Evolutionary conservation across 2,888 invertebrate species (phyloP).

Genomic region (Drosophila neotestacea): DNA sequence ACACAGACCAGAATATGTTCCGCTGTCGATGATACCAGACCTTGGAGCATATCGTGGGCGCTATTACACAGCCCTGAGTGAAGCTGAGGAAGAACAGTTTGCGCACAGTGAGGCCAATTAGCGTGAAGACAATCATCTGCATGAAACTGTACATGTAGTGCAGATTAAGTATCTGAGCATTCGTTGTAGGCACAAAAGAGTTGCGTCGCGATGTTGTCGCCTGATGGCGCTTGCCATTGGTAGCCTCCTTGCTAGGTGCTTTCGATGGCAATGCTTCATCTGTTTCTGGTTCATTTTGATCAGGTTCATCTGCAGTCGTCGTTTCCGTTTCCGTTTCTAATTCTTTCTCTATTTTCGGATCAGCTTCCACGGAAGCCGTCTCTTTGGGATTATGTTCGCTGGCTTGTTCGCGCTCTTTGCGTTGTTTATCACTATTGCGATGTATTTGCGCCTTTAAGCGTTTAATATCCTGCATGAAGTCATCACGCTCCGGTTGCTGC

Average conservation of each 20-base stretch:
- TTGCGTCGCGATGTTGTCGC: conserved; percentile 32
- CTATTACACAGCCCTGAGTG: conserved; percentile 87
- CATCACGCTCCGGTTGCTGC: conserved; percentile 74
- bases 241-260: conserved; percentile 1
- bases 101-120: conserved; percentile 81
- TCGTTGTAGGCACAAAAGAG: conserved; percentile 55
- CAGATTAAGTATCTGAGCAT: conserved; percentile 67
- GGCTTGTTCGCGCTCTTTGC: conserved; percentile 67
- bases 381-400: conserved; percentile 28
- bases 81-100: conserved; percentile 84
- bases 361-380: conserved; percentile 19
- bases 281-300: conserved; percentile 19
- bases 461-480: conserved; percentile 84
- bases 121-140: conserved; percentile 89
- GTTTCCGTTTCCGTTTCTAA: not conserved
- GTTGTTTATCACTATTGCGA: conserved; percentile 73
- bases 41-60: conserved; percentile 88
- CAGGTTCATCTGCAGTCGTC: conserved; percentile 15
- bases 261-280: conserved; percentile 55
- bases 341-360: not conserved
- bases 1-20: conserved; percentile 84
- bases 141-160: conserved; percentile 89
- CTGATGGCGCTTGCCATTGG: conserved; percentile 16
- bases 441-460: conserved; percentile 83
- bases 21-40: conserved; percentile 86